Percentiles rank a stretch among this genome's conserved stretches.
These are phyloP conservation scores for Kuschelorhynchus macadamiae DNA, from an alignment of 2,888 invertebrate genomes.

Conservation along the genomic window DNA sequence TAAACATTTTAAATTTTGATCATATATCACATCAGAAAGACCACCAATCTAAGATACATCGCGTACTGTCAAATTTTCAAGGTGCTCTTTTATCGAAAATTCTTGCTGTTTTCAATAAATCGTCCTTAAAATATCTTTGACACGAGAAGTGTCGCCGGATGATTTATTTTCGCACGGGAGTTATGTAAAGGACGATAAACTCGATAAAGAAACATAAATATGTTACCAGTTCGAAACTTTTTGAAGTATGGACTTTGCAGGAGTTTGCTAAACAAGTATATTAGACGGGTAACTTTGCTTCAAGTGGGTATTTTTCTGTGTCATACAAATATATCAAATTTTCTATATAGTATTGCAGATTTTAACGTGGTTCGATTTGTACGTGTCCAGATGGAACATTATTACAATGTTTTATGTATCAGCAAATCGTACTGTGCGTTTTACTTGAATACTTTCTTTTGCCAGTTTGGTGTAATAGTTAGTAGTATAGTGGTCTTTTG, in stretches of 20 bases:
- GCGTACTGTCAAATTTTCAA: no score
- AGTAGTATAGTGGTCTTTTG: no score
- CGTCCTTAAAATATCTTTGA: slow-evolving; percentile 38
- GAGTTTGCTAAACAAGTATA: slow-evolving; percentile 49
- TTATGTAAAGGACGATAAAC: slow-evolving; percentile 51
- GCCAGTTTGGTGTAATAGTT: no score
- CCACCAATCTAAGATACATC: no score
- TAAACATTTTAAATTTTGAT: no score
- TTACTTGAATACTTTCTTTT: no score
- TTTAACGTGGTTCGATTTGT: not conserved
- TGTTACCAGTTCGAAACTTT: slow-evolving; percentile 51
- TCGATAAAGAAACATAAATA: slow-evolving; percentile 52
- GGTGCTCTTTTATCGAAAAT: not conserved
- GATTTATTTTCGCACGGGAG: slow-evolving; percentile 46
- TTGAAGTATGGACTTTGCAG: slow-evolving; percentile 48
- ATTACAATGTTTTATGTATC: no score
- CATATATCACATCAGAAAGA: no score
- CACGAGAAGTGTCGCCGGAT: slow-evolving; percentile 45
- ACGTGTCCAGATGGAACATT: no score
- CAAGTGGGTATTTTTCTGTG: slow-evolving; percentile 38
- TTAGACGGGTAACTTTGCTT: slow-evolving; percentile 35
- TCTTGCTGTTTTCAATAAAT: slow-evolving; percentile 27
- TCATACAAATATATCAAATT: slow-evolving; percentile 17
- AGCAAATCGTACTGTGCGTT: no score
- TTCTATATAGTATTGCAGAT: not conserved